Evolutionary conservation across 2,113 vertebrate genomes (phyloP).

Genomic region (Catharus fuscescens): DNA sequence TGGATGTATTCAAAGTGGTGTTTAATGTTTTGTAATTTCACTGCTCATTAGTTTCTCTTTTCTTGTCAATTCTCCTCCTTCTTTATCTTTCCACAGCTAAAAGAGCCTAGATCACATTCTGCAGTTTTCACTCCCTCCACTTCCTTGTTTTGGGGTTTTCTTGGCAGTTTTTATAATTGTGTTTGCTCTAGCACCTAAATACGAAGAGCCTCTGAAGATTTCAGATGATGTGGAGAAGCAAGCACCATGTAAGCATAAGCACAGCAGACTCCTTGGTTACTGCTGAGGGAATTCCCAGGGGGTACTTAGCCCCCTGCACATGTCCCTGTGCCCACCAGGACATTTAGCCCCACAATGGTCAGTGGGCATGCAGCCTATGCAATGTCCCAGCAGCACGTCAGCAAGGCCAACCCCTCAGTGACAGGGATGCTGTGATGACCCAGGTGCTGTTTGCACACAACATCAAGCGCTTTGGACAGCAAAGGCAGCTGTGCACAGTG

Average conservation of each 20-base stretch:
- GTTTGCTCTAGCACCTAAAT: background rate
- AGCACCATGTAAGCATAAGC: background rate
- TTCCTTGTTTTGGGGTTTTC: background rate
- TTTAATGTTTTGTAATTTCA: background rate
- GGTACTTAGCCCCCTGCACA: accelerated
- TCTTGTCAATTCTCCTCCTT: background rate
- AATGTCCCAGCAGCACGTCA: background rate
- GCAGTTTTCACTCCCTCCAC: background rate
- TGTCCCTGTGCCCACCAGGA: background rate
- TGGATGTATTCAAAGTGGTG: background rate
- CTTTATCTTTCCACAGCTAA: background rate
- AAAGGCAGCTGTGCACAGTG: background rate
- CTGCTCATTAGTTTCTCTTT: background rate
- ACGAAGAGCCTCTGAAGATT: background rate
- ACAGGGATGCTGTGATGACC: background rate
- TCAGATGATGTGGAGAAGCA: background rate
- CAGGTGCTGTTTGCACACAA: background rate
- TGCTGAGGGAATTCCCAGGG: background rate
- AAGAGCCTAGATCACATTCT: background rate
- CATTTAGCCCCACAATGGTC: too few species aligned
- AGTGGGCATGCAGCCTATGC: background rate
- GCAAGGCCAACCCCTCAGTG: background rate
- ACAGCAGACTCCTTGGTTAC: background rate
- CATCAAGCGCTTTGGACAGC: background rate
- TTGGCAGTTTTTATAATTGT: background rate